Conservation (phyloP, 2,888 invertebrate species). For the Spodoptera exigua region DNA sequence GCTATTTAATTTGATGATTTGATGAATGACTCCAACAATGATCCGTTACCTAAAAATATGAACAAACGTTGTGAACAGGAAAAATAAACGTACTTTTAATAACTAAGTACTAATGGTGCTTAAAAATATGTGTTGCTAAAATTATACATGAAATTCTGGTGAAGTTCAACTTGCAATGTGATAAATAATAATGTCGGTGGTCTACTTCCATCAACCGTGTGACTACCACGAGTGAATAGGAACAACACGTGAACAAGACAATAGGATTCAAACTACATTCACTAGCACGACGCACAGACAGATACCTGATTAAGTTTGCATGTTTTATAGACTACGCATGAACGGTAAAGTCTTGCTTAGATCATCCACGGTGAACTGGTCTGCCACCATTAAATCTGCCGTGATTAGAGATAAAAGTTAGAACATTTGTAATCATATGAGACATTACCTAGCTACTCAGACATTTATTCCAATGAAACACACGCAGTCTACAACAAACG, state of each 20-base stretch:
- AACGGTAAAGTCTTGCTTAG: slow-evolving; percentile 86
- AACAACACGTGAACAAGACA: slow-evolving; percentile 48
- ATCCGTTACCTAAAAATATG: slow-evolving; percentile 18
- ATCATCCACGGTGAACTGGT: slow-evolving; percentile 83
- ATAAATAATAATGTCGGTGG: slow-evolving; percentile 30
- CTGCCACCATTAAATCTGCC: slow-evolving; percentile 87
- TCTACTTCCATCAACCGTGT: slow-evolving; percentile 39
- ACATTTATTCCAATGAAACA: slow-evolving; percentile 13
- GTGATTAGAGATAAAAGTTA: slow-evolving; percentile 70
- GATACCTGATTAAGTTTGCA: slow-evolving; percentile 75
- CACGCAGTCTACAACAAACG: slow-evolving; percentile 7
- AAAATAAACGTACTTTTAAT: slow-evolving; percentile 5
- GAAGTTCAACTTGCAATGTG: slow-evolving; percentile 22
- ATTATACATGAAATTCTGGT: slow-evolving; percentile 9
- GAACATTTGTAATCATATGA: slow-evolving; percentile 26
- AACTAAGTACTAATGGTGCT: slow-evolving; percentile 15
- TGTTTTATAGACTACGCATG: slow-evolving; percentile 85
- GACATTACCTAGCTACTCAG: slow-evolving; percentile 3
- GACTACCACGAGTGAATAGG: slow-evolving; percentile 48
- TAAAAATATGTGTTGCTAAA: slow-evolving; percentile 13
- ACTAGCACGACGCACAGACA: slow-evolving; percentile 52
- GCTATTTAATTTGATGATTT: slow-evolving; percentile 25
- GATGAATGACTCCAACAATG: slow-evolving; percentile 27
- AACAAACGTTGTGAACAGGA: slow-evolving; percentile 17
- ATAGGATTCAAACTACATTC: slow-evolving; percentile 55